Conservation (phyloP, 2,113 vertebrate genomes). For the Oreocharis arfaki region DNA sequence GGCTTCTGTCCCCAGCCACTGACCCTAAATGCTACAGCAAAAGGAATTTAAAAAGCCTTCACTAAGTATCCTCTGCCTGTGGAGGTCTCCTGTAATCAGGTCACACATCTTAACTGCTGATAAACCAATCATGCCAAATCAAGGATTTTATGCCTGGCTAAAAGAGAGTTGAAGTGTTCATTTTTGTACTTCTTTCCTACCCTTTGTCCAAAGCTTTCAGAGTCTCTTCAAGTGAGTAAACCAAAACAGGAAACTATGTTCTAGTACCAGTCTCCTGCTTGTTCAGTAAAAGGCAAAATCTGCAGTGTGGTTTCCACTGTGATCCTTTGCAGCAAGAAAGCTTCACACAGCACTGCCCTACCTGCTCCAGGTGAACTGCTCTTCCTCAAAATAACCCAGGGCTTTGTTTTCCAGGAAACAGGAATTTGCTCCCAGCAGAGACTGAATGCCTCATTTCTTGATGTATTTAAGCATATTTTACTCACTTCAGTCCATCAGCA, state of each 20-base stretch:
- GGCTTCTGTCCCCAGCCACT: background rate
- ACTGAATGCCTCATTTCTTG: background rate
- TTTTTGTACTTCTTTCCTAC: background rate
- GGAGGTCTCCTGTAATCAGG: background rate
- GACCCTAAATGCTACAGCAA: background rate
- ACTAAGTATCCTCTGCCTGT: background rate
- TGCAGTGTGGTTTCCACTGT: background rate
- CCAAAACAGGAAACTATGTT: background rate
- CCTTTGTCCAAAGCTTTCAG: background rate
- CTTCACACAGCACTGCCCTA: background rate
- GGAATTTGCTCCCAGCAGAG: background rate
- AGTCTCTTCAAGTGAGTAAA: background rate
- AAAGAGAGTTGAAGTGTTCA: background rate
- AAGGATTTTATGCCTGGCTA: background rate
- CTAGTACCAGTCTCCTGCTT: background rate
- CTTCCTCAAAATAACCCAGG: background rate
- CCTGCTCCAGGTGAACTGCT: background rate
- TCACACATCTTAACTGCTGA: background rate
- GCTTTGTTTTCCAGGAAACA: background rate
- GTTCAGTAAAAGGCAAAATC: background rate
- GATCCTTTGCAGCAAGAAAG: background rate
- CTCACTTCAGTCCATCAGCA: background rate
- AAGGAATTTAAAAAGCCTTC: background rate
- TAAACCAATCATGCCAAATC: background rate
- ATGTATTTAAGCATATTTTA: background rate